Base-by-base conservation (phyloP, 2,888 invertebrate genomes). In the Luperina testacea region DNA sequence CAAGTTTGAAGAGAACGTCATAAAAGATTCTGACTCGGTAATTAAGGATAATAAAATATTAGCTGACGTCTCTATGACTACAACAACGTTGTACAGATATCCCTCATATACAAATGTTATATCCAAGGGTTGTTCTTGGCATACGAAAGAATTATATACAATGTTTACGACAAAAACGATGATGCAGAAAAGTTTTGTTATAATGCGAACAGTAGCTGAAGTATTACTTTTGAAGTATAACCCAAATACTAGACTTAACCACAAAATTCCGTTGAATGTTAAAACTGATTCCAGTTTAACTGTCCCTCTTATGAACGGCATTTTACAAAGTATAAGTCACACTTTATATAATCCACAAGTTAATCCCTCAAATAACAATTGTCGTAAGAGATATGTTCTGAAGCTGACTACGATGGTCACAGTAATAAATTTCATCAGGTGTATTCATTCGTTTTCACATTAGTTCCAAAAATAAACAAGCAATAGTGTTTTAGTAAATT, bases 101-200 rank as follows among this genome's bases (percentile, higher is more conserved):
- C 38, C 38, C 38, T 38, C 38, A 38, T 38, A 38, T 38, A 38
- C 38, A 38, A 38, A 38, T 38, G 38, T 6, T 38, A 0, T 5
- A 38, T 38, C 38, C 38, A 38, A 6, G 38, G 38, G 38, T 4
- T 6, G 38, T 38, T 38, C 38, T 38, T 38, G 38, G 4, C 5
- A 38, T 38, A 5, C 0, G 38, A 5, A 38, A 38, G 38, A 38
- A 38, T 6, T 38, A 38, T 38, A 38, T 5, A 20, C 4, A 13
- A 57, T 27, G 0, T 20, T 13, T 2, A 77, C 1, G 8, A 53
- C n/a, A 61, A 20, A 70, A 11, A 7, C 9, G 6, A 9, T 17
- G 17, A 69, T 32, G 9, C 78, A 70, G 61, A 64, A 77, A 13
- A 78, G 17, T 70, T 78, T 78, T 45, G 78, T 24, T 45, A 78